Conservation (phyloP, 2,113 vertebrate species). For the Choloepus hoffmanni region DNA sequence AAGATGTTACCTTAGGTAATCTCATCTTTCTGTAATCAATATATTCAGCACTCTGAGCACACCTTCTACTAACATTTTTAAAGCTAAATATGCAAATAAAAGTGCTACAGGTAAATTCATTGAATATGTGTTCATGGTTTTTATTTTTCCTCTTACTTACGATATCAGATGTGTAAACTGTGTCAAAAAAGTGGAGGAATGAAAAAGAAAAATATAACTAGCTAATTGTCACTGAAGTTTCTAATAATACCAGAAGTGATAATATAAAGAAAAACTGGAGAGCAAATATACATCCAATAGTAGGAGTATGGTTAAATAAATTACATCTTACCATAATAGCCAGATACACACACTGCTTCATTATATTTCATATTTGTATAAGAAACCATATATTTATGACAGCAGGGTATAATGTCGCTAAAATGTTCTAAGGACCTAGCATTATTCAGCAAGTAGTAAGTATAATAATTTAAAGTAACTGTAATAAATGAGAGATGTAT, state of each 20-base stretch:
- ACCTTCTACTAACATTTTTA: background rate
- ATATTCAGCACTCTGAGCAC: background rate
- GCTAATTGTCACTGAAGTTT: background rate
- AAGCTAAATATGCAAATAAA: background rate
- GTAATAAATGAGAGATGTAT: background rate
- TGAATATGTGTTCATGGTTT: background rate
- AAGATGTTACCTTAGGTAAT: background rate
- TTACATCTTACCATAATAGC: background rate
- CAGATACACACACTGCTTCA: background rate
- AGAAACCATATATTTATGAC: background rate
- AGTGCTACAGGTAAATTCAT: background rate
- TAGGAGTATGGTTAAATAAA: background rate
- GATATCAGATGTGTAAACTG: background rate
- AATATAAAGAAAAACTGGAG: background rate
- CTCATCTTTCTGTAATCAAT: slow-evolving; percentile 7
- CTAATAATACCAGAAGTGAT: background rate
- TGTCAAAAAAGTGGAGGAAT: background rate
- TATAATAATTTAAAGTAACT: too few relatives aligned
- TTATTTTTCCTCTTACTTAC: background rate
- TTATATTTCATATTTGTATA: background rate
- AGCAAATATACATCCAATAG: background rate
- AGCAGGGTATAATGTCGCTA: background rate
- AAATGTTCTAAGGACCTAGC: background rate
- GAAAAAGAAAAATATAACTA: background rate
- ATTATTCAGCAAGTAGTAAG: background rate